Evolutionary conservation across 1,140 invertebrate species (phyloP).

Genomic region (Drosophila pectinifera): DNA sequence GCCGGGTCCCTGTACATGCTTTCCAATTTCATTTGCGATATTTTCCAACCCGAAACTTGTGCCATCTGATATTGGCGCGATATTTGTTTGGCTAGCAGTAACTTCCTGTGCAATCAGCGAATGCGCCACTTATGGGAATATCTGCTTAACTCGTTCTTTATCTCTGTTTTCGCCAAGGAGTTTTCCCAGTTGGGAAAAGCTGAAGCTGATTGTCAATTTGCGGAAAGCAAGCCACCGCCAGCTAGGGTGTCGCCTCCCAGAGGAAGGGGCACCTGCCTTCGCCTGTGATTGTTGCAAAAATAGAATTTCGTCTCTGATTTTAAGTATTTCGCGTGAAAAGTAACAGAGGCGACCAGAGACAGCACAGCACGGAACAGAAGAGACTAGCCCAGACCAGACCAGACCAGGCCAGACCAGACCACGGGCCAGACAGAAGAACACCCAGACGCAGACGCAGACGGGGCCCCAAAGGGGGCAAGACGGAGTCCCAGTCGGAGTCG

Average conservation of each 20-base stretch:
- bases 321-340: slow-evolving; percentile 83
- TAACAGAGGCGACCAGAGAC: slow-evolving; percentile 61
- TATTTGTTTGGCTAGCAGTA: slow-evolving; percentile 39
- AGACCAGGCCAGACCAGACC: slow-evolving; percentile 26
- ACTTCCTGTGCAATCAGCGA: slow-evolving; percentile 42
- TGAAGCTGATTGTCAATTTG: slow-evolving; percentile 71
- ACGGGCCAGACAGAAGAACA: slow-evolving; percentile 33
- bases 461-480: not conserved
- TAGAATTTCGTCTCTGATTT: slow-evolving; percentile 82
- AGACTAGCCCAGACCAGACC: slow-evolving; percentile 35
- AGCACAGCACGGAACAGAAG: too few relatives aligned
- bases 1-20: not conserved
- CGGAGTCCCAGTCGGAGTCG: not conserved
- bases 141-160: slow-evolving; percentile 53
- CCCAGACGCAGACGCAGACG: slow-evolving; percentile 29
- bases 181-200: slow-evolving; percentile 43
- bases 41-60: slow-evolving; percentile 43
- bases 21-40: slow-evolving; percentile 36
- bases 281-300: slow-evolving; percentile 75
- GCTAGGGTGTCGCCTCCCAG: slow-evolving; percentile 4
- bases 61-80: slow-evolving; percentile 38
- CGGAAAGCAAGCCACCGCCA: slow-evolving; percentile 13
- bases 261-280: slow-evolving; percentile 15
- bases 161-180: slow-evolving; percentile 44
- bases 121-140: slow-evolving; percentile 49